Percentiles rank a stretch among this genome's conserved stretches.
phyloP scores from a whole-genome alignment of 1,140 invertebrate genomes.

The Anagrus nilaparvatae region DNA sequence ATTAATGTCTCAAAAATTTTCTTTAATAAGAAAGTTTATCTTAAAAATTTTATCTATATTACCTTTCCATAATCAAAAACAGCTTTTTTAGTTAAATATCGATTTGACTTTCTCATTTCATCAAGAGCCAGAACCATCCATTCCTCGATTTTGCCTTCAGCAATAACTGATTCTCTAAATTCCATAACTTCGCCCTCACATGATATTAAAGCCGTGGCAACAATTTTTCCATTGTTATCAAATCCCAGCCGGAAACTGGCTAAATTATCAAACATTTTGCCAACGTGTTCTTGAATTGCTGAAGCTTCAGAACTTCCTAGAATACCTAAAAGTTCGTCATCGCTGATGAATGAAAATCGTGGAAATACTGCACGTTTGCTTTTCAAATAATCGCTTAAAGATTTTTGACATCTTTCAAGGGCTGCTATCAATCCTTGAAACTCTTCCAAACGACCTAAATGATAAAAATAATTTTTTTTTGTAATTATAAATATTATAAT shows the following conservation, averaged over 20 bases:
- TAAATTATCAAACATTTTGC: constrained; percentile 92
- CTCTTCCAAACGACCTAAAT: constrained; percentile 57
- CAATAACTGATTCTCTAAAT: constrained; percentile 50
- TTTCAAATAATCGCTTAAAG: constrained; percentile 80
- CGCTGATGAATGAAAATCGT: constrained; percentile 87
- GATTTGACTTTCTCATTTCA: constrained; percentile 77
- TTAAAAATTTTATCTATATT: no score
- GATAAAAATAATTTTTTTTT: constrained; percentile 5
- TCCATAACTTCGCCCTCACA: constrained; percentile 80
- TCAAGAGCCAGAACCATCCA: constrained; percentile 79
- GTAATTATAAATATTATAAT: constrained; percentile 5
- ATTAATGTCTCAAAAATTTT: no score
- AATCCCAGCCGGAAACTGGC: constrained; percentile 56
- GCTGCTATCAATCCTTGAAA: constrained; percentile 61
- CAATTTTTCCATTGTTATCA: constrained; percentile 49
- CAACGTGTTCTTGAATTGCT: constrained; percentile 82
- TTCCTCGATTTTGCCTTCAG: constrained; percentile 65
- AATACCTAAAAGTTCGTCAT: constrained; percentile 81
- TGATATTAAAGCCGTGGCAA: constrained; percentile 73
- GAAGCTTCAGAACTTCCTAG: constrained; percentile 71
- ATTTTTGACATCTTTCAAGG: constrained; percentile 83
- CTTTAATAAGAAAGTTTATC: no score
- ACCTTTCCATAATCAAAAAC: constrained; percentile 75
- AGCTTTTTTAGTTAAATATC: constrained; percentile 78
- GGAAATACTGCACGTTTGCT: constrained; percentile 78